Conservation (phyloP, 2,888 invertebrate genomes). For the Tiliacea citrago region DNA sequence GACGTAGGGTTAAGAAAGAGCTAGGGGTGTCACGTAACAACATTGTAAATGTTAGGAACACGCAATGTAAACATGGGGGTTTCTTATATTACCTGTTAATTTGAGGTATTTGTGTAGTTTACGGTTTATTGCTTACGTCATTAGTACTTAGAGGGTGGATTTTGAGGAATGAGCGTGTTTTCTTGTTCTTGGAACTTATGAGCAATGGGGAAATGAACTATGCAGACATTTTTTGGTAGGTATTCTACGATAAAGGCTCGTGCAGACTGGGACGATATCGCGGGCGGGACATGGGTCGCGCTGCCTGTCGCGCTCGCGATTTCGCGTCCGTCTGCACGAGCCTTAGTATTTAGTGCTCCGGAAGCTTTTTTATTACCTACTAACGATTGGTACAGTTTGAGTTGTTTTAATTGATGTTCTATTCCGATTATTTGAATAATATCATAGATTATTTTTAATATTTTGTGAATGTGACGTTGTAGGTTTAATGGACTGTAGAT, state of each 20-base stretch:
- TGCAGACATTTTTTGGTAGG: background rate
- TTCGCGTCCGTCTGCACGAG: no score
- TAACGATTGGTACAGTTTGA: background rate
- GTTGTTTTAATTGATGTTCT: background rate
- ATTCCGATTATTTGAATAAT: background rate
- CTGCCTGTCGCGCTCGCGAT: no score
- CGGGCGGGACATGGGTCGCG: no score
- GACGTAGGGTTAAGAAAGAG: slow-evolving; percentile 80
- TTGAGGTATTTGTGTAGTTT: slow-evolving; percentile 52
- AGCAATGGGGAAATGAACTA: slow-evolving; percentile 6
- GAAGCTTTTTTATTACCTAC: background rate
- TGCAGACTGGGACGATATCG: no score
- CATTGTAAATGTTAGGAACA: slow-evolving; percentile 70
- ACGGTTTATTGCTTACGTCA: slow-evolving; percentile 50
- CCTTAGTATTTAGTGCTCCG: no score
- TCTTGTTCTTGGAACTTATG: slow-evolving; percentile 22
- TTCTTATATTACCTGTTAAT: slow-evolving; percentile 58
- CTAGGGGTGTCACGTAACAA: slow-evolving; percentile 81
- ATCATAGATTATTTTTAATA: no score
- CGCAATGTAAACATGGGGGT: slow-evolving; percentile 69
- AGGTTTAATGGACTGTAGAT: no score
- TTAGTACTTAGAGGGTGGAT: slow-evolving; percentile 31
- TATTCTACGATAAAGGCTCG: background rate
- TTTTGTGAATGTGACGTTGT: no score
- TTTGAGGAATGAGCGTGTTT: slow-evolving; percentile 15